Evolutionary conservation across 53 echinoderm and acorn worm species (phyloP).

Genomic region (Hippasteria phrygiana): DNA sequence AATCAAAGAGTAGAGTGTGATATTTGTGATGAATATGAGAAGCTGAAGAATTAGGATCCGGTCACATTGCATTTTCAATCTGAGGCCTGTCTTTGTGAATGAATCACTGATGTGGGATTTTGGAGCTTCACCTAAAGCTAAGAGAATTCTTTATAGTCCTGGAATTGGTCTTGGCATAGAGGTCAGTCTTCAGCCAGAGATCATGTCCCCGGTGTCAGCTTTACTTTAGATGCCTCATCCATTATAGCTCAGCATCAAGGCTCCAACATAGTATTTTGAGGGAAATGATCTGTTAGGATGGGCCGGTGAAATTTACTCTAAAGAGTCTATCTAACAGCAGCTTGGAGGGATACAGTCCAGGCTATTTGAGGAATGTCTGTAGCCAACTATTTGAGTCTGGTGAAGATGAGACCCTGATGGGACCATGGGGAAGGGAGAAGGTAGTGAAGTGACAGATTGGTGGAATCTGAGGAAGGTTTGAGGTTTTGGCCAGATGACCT

Average conservation of each 20-base stretch:
- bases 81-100: too few relatives aligned
- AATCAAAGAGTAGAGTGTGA: too few relatives aligned
- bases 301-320: background rate
- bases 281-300: background rate
- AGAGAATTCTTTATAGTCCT: background rate
- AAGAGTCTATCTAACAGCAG: background rate
- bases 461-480: background rate
- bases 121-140: too few relatives aligned
- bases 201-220: background rate
- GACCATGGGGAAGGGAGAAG: background rate
- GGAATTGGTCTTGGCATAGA: background rate
- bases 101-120: too few relatives aligned
- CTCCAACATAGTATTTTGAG: background rate
- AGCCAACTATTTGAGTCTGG: background rate
- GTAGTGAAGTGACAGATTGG: background rate
- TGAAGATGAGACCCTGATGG: background rate
- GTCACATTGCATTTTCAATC: too few relatives aligned
- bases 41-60: too few relatives aligned
- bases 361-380: background rate
- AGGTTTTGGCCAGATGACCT: background rate
- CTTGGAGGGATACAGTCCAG: background rate
- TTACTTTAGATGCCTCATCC: background rate
- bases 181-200: slow-evolving; percentile 3
- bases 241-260: too few relatives aligned
- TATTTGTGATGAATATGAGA: too few relatives aligned